Evolutionary conservation across 2,888 invertebrate species (phyloP).

Genomic region (Drosophila borealis): DNA sequence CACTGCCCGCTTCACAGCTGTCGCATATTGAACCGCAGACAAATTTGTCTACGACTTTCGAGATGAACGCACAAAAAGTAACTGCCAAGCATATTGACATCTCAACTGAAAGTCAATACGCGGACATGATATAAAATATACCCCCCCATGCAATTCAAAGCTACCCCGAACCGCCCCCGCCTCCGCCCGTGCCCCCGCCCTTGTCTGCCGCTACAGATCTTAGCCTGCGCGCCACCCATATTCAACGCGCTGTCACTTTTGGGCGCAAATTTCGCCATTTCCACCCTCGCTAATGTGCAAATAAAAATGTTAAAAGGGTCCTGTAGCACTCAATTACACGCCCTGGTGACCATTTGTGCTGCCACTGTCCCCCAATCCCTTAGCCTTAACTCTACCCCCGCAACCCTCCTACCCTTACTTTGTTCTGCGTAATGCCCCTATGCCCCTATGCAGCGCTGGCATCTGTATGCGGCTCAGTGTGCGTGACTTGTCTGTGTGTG

Average conservation of each 20-base stretch:
- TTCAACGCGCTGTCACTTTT: constrained; percentile 80
- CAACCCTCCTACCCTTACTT: not conserved
- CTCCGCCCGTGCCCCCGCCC: not conserved
- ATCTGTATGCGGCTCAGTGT: constrained; percentile 49
- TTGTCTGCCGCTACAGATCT: not conserved
- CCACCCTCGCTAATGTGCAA: constrained; percentile 85
- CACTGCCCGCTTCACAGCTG: constrained; percentile 52
- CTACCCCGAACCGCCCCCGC: not conserved
- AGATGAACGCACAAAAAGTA: constrained; percentile 48
- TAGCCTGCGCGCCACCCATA: constrained; percentile 62
- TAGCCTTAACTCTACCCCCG: not conserved
- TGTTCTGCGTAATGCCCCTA: constrained; percentile 11
- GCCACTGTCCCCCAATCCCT: not conserved
- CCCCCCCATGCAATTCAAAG: not conserved
- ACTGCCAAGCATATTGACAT: constrained; percentile 67
- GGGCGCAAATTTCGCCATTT: constrained; percentile 81
- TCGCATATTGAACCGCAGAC: constrained; percentile 77
- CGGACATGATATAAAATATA: constrained; percentile 24
- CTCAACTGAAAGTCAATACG: constrained; percentile 69
- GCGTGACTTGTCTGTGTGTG: constrained; percentile 64
- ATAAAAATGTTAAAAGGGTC: constrained; percentile 85
- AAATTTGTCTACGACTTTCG: constrained; percentile 78
- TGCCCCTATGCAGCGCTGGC: constrained; percentile 27
- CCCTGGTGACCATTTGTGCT: constrained; percentile 84
- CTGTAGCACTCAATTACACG: constrained; percentile 86